Percentiles rank a stretch among this genome's conserved stretches.
Evolutionary conservation across 2,797 vertebrate genomes (phyloP).

Genomic region (Crypturellus tataupa): DNA sequence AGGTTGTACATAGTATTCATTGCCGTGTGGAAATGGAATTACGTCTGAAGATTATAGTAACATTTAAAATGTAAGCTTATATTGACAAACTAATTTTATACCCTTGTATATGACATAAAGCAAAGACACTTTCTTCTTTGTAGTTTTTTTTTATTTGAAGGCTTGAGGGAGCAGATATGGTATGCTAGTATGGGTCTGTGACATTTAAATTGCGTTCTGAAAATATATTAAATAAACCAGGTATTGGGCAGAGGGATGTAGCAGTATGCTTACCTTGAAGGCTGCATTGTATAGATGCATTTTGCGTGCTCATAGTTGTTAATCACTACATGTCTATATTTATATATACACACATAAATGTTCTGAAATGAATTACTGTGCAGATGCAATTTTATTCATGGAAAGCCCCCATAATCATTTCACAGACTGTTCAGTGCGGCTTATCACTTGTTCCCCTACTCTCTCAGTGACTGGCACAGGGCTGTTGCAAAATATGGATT

Average conservation of each 20-base stretch:
- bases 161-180: background rate
- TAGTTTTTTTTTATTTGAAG: background rate
- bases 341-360: background rate
- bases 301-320: background rate
- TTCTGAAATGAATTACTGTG: background rate
- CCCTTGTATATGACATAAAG: background rate
- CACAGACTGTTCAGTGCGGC: background rate
- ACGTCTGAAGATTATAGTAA: background rate
- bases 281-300: background rate
- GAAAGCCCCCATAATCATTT: background rate
- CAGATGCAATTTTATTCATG: background rate
- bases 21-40: background rate
- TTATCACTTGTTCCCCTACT: background rate
- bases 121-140: background rate
- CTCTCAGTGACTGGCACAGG: background rate
- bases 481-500: background rate
- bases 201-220: background rate
- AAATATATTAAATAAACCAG: background rate
- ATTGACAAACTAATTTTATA: background rate
- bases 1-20: fast-evolving
- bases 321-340: background rate
- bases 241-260: background rate
- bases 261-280: background rate
- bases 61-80: background rate
- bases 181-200: background rate